These are phyloP conservation scores for Lasius platythorax DNA, from an alignment of 2,888 invertebrate genomes.

Conservation along the genomic window DNA sequence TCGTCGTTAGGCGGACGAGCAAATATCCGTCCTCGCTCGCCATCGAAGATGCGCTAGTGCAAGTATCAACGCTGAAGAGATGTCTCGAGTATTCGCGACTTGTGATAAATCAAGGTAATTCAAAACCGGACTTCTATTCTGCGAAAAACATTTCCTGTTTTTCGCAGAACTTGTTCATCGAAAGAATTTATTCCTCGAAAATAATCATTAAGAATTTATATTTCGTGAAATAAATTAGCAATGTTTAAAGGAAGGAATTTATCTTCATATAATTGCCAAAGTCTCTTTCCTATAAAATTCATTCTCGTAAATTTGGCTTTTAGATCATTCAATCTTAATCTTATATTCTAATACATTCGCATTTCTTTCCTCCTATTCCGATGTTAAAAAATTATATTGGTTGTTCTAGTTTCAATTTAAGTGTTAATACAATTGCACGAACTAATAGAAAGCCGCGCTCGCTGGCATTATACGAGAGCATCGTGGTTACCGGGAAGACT, in stretches of 20 bases:
- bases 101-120: not conserved
- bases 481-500: not conserved
- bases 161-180: not conserved
- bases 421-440: not conserved
- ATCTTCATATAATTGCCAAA: not conserved
- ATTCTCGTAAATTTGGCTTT: not conserved
- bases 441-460: not conserved
- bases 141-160: not conserved
- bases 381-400: not conserved
- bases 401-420: not conserved
- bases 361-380: not conserved
- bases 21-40: not conserved
- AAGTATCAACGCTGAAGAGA: not conserved
- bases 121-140: not conserved
- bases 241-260: not conserved
- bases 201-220: not conserved
- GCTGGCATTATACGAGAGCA: not conserved
- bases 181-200: not conserved
- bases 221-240: not conserved
- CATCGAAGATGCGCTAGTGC: not conserved
- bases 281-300: not conserved
- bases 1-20: constrained; percentile 34
- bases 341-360: not conserved
- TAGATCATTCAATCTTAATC: not conserved
- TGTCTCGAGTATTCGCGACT: not conserved